Evolutionary conservation across 2,797 vertebrate genomes (phyloP), one percentile per base, ranked within the genome.

Genomic region (Labeo calbasu): DNA sequence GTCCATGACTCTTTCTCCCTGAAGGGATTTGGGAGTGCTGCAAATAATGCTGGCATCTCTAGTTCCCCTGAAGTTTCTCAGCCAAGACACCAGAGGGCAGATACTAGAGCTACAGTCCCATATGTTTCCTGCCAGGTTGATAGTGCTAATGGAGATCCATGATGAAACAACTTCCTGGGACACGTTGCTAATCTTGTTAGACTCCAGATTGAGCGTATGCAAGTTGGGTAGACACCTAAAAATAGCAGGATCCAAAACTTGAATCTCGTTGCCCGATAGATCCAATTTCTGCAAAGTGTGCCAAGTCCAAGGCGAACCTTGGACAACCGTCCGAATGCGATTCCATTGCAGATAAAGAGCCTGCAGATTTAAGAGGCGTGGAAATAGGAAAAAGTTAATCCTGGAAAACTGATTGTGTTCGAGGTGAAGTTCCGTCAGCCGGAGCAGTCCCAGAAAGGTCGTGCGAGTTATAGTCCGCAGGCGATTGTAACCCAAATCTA

Each of bases 351-450:
- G 89, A 86, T 98, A 99, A 57, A 99, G 97, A 0, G 95, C 95
- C 90, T 97, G 96, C 2, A 99, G 96, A 93, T 95, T 98, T 89
- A 96, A 96, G 78, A 99, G 96, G n/a, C 97, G 97, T 0, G 97
- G 98, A 86, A 99, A 99, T 91, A 98, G 96, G 83, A 96, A 97
- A 88, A 99, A 98, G 87, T 98, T 98, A 94, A 99, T 96, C 94
- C 97, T 96, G 55, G 97, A 99, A 90, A 99, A 99, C 87, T 99
- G 97, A 90, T 99, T 99, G 93, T 99, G 98, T 90, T 99, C 98
- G 90, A 99, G 87, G 87, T 99, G 98, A 82, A 99, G 96, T 90
- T 99, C 98, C 1, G 95, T 97, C 79, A 99, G 57, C 92, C 96
- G 96, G 89, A 96, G 89, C 55, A 99, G 95, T 72, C 98, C 98